Evolutionary conservation across 2,888 invertebrate species (phyloP), one percentile per base, ranked within the genome.

Genomic region (Gasteruption jaculator): DNA sequence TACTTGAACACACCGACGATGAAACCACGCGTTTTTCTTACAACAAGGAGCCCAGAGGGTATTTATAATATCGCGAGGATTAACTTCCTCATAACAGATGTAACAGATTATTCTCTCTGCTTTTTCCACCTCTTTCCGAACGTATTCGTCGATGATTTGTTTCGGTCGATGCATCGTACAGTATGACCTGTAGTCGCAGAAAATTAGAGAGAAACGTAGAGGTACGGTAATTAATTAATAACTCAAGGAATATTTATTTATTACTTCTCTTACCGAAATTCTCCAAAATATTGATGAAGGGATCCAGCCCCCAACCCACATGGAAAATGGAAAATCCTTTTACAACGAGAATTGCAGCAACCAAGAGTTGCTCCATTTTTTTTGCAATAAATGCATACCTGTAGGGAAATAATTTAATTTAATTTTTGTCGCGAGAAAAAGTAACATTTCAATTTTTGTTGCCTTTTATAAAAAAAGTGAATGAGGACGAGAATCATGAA

Each of bases 21-120:
- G 91, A 57, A 87, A 85, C 82, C 86, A 87, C 0, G 82, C 79
- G 48, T 82, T 83, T 18, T 78, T 75, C 2, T 78, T 79, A 53
- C 91, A 91, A 66, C 91, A 91, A 0, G 86, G 83, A 0, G 87
- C 80, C 76, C 81, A 80, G 16, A 90, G 72, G 0, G 81, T 79
- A 2, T 72, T 64, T 25, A 61, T 51, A 21, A 35, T 38, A 43
- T 68, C 75, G 19, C 71, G 72, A 0, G 73, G 72, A 0, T 73
- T 62, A 2, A 85, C 77, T 0, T 55, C 50, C 1, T 81, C 81
- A 49, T 81, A 81, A 63, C 90, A 91, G 34, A 90, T 87, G 7
- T 77, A 74, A 57, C 90, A 90, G 1, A 61, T 52, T 24, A 65
- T 51, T 26, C 61, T 62, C 2, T 60, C 60, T 10, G 61, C 57